Evolutionary conservation across 53 echinoderm and acorn worm genomes (phyloP).

Genomic region (Pentamera pediparva): DNA sequence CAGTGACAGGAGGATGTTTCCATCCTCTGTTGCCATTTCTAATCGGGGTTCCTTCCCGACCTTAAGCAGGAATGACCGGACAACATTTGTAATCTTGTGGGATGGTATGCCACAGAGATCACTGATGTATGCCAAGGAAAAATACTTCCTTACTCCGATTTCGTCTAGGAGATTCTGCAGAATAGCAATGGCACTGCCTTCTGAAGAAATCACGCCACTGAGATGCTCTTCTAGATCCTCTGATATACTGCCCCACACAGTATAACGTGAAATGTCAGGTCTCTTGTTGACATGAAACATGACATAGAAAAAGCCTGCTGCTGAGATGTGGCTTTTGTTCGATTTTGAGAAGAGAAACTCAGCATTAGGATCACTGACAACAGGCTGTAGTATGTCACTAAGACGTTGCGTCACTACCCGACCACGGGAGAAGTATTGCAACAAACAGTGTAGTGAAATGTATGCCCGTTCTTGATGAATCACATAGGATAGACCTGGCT

Average conservation of each 20-base stretch:
- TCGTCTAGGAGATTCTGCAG: background rate
- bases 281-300: background rate
- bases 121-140: background rate
- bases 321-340: background rate
- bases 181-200: background rate
- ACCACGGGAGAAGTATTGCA: too few relatives aligned
- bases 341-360: background rate
- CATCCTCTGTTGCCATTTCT: background rate
- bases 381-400: too few relatives aligned
- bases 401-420: too few relatives aligned
- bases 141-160: background rate
- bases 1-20: background rate
- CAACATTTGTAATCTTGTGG: background rate
- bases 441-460: too few relatives aligned
- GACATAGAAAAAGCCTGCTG: background rate
- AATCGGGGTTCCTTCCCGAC: background rate
- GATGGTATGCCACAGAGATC: background rate
- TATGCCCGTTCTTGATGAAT: too few relatives aligned
- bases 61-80: background rate
- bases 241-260: background rate
- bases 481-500: too few relatives aligned
- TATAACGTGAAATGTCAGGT: background rate
- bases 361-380: too few relatives aligned
- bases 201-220: background rate
- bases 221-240: background rate